A percentile compares a stretch with the other conserved stretches of the same genome.
These are phyloP conservation scores for Euura lappo DNA, from an alignment of 1,140 invertebrate genomes.

Conservation along the genomic window DNA sequence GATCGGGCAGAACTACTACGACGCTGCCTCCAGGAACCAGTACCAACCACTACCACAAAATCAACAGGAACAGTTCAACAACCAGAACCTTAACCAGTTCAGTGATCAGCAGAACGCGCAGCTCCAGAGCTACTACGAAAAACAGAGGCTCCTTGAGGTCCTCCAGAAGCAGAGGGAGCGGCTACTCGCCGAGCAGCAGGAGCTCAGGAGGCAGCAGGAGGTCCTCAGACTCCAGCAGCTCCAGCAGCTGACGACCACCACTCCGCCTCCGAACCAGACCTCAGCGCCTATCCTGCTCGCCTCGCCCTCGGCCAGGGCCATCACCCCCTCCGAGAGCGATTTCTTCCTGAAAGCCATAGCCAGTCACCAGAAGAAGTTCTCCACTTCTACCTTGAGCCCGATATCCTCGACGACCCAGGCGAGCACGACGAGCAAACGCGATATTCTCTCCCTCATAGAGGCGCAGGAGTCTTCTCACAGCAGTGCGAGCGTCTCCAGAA, in stretches of 20 bases:
- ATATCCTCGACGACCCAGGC: conserved; percentile 26
- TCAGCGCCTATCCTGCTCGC: conserved; percentile 36
- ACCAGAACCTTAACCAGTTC: conserved; percentile 50
- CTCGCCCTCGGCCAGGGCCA: conserved; percentile 46
- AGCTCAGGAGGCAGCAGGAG: conserved; percentile 53
- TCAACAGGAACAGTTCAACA: conserved; percentile 49
- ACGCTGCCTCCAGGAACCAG: conserved; percentile 33
- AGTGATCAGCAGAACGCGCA: conserved; percentile 60
- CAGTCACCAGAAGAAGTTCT: conserved; percentile 55
- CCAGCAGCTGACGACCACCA: conserved; percentile 40
- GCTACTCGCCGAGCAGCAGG: conserved; percentile 52
- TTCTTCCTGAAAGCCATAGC: conserved; percentile 56
- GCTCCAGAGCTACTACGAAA: conserved; percentile 65
- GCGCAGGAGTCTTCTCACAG: conserved; percentile 41
- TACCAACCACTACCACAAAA: conserved; percentile 41
- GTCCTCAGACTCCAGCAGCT: conserved; percentile 54
- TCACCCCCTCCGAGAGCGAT: conserved; percentile 53
- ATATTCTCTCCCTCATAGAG: conserved; percentile 48
- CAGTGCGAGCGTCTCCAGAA: conserved; percentile 20
- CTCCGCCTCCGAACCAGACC: conserved; percentile 32
- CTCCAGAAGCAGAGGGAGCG: conserved; percentile 53
- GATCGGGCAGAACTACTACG: conserved; percentile 36
- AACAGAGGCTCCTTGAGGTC: conserved; percentile 68
- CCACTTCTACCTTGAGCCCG: not conserved
- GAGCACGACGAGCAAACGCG: conserved; percentile 17